These are phyloP conservation scores for Odontocolon sp. DNA, from an alignment of 2,888 invertebrate genomes.

Conservation along the genomic window DNA sequence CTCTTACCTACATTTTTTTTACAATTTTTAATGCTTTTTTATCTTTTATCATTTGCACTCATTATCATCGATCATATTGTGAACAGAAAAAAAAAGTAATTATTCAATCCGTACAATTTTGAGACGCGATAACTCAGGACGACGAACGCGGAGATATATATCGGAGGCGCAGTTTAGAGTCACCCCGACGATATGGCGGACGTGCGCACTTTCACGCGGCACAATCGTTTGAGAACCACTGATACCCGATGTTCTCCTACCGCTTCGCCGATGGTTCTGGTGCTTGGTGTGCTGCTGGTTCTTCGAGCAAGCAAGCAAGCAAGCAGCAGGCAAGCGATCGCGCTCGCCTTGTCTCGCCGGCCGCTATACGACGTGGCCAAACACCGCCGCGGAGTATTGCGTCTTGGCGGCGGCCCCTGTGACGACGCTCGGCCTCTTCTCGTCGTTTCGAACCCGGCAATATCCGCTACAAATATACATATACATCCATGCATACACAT, in stretches of 20 bases:
- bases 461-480: too few species aligned
- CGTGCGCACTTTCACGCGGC: constrained; percentile 75
- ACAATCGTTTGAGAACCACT: constrained; percentile 74
- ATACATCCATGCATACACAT: too few species aligned
- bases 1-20: too few species aligned
- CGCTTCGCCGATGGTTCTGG: not conserved
- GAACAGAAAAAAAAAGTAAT: too few species aligned
- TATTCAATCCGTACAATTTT: too few species aligned
- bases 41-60: too few species aligned
- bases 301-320: constrained; percentile 5
- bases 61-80: too few species aligned
- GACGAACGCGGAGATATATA: not conserved
- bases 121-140: not conserved
- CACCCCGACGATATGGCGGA: constrained; percentile 41
- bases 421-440: constrained; percentile 36
- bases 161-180: constrained; percentile 10
- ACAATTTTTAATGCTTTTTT: too few species aligned
- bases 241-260: constrained; percentile 45
- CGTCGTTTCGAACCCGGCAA: too few species aligned
- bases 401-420: constrained; percentile 49
- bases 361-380: constrained; percentile 25
- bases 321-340: not conserved
- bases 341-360: constrained; percentile 1
- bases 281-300: not conserved
- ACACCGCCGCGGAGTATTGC: constrained; percentile 41